Base-by-base conservation (phyloP, 2,797 vertebrate species). In the Poeciliopsis paucimaculata region DNA sequence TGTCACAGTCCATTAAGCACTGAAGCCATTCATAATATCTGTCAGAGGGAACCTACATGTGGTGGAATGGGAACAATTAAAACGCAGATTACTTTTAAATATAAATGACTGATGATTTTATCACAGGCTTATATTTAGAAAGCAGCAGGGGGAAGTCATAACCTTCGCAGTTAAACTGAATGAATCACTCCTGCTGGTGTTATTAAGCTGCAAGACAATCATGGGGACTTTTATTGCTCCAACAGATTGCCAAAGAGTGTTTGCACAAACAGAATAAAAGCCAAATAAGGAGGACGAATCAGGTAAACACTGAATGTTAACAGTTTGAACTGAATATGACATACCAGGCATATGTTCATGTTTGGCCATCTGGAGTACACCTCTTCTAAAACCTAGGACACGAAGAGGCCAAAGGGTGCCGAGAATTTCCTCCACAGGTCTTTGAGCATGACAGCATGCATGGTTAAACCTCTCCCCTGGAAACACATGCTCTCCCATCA, bases 401-500 rank as follows among this genome's bases (percentile, higher is more conserved):
- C 73, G 53, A 83, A 76, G 77, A 90, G 89, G 90, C 88, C 89
- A 90, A 87, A 83, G 86, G 94, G 85, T 91, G 90, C 81, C 88
- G 90, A 88, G 91, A 90, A 93, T 92, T 93, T 94, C 87, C 91
- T 93, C 84, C 75, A 90, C 91, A 92, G 91, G 93, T 93, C 90
- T 93, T 81, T 82, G 85, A 90, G 89, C 92, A 86, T 93, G 92
- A 93, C 91, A 84, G 82, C 86, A 93, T 85, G 86, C 90, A 91
- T 85, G 90, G 91, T 92, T 92, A 85, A 90, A 88, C 78, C 75
- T 90, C 83, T 91, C 89, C 89, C 91, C 91, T 94, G 91, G 91
- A 95, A 95, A 94, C 87, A 90, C 89, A 94, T 95, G 91, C 94
- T 94, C 92, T 87, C 91, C 92, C 86, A 93, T 93, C 91, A 92